Evolutionary conservation across 2,797 vertebrate genomes (phyloP).

Genomic region (Scarus forsteni): DNA sequence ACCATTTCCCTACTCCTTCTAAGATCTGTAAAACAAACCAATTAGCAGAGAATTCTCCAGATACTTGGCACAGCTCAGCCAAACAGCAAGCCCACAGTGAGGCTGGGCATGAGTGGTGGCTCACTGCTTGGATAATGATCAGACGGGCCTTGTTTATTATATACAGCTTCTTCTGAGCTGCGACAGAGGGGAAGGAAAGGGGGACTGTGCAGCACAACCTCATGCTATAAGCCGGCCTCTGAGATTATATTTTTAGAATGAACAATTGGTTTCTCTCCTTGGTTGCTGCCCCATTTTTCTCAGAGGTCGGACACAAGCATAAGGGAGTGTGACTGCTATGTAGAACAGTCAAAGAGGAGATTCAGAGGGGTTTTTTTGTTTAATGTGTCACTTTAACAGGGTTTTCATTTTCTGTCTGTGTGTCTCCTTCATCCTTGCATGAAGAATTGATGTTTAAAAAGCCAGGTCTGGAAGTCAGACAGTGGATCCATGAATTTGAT

Average conservation of each 20-base stretch:
- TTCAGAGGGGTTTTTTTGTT: background rate
- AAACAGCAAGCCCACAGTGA: conserved; percentile 28
- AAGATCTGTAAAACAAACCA: conserved; percentile 44
- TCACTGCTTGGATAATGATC: conserved; percentile 53
- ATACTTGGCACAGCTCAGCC: conserved; percentile 17
- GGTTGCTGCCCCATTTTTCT: conserved; percentile 56
- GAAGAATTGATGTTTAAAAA: conserved; percentile 19
- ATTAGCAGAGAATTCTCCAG: conserved; percentile 40
- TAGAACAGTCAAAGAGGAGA: conserved; percentile 16
- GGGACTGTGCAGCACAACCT: conserved; percentile 22
- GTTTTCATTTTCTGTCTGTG: conserved; percentile 7
- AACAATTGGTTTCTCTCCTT: conserved; percentile 56
- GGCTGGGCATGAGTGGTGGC: conserved; percentile 29
- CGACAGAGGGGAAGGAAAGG: conserved; percentile 12
- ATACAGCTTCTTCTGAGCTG: conserved; percentile 27
- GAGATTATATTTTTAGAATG: conserved; percentile 63
- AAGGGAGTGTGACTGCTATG: conserved; percentile 19
- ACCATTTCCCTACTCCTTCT: background rate
- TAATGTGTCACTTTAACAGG: background rate
- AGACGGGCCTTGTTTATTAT: conserved; percentile 46
- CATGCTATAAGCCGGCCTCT: conserved; percentile 24
- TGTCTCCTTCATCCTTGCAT: background rate
- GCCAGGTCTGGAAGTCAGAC: background rate
- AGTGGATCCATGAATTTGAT: background rate
- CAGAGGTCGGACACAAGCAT: conserved; percentile 39